Base-by-base conservation (phyloP, 2,113 vertebrate species). In the Mesocricetus auratus region DNA sequence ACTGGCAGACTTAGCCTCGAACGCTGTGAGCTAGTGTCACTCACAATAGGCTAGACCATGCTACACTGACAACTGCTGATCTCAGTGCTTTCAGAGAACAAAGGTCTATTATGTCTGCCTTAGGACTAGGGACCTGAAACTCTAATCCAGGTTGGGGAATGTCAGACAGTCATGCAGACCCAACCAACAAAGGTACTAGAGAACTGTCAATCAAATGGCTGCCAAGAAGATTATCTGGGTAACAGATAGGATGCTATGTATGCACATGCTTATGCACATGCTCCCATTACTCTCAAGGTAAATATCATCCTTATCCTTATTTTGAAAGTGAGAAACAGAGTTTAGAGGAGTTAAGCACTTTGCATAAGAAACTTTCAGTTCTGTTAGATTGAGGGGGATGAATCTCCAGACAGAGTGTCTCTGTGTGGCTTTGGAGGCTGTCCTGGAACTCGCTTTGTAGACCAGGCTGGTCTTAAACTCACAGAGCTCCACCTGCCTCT, bases 41-140 rank as follows among this genome's bases (percentile, higher is more conserved):
- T 66, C 9, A 1, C 0, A 15, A 62, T 7, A 26, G 66, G 58
- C 39, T 53, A n/a, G 13, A 19, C 7, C 19, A n/a, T 5, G 7
- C 60, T 56, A 7, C 42, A 58, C 33, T 42, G 60, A 85, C 42
- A 58, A n/a, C 12, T 33, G 36, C 13, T 82, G 74, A 60, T 45
- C 36, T 87, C 22, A 69, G 42, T 53, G 82, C 22, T 53, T 82
- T 88, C 22, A 45, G 94, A 95, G 42, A 83, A 42, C 88, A 66
- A 89, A 85, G 11, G 12, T 53, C 60, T 53, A 68, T 92, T 69
- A 60, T 15, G 66, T 66, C 64, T 83, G 33, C 39, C 91, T n/a
- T 71, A 45, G 31, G 42, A 56, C 17, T 50, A 62, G 53, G 50
- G 22, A 31, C 29, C 64, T 42, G 2, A 73, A 66, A 21, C 5